phyloP scores from a whole-genome alignment of 2,113 vertebrate species.

The Junco hyemalis region DNA sequence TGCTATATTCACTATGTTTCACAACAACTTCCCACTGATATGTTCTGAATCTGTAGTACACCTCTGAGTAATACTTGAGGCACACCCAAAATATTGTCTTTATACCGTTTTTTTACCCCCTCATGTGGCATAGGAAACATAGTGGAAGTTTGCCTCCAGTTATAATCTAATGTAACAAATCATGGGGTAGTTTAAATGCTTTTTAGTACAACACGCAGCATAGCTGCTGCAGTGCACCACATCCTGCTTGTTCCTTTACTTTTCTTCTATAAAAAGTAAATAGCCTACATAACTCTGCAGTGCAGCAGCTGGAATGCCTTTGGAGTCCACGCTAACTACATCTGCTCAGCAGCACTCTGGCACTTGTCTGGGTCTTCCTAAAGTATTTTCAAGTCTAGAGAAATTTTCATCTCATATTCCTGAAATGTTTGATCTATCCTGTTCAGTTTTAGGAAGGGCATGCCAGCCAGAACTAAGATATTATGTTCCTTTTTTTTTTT shows the following conservation, averaged over 20 bases:
- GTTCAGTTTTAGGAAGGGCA: not conserved
- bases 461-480: not conserved
- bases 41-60: not conserved
- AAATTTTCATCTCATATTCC: not conserved
- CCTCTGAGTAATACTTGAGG: not conserved
- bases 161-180: not conserved
- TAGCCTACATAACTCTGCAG: not conserved
- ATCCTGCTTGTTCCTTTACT: not conserved
- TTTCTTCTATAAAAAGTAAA: not conserved
- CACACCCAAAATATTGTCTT: not conserved
- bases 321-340: not conserved
- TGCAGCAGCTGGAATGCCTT: not conserved
- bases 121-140: not conserved
- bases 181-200: not conserved
- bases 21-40: not conserved
- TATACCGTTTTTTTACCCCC: not conserved
- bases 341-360: not conserved
- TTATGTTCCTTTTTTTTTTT: not conserved
- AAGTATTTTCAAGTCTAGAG: not conserved
- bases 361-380: not conserved
- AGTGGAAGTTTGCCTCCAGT: not conserved
- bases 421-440: not conserved
- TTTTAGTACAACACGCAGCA: not conserved
- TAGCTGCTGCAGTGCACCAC: not conserved
- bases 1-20: not conserved